Evolutionary conservation across 2,888 invertebrate species (phyloP), one percentile per base, ranked within the genome.

Genomic region (Tetranychus piercei): DNA sequence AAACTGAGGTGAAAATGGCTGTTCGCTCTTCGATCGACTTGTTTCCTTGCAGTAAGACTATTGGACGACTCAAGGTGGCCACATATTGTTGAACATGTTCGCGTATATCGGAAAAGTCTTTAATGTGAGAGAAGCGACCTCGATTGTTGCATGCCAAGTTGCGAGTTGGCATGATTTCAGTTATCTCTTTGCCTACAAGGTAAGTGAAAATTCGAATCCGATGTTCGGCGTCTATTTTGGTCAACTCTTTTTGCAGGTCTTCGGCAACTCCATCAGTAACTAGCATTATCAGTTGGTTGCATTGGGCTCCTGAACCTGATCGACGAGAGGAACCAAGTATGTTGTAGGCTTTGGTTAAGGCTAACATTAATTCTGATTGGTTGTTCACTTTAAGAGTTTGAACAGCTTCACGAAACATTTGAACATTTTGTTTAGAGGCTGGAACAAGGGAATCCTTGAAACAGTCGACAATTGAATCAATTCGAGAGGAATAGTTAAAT

Each of bases 221-320:
- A 77, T 81, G 81, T 80, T 94, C 91, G 0, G 92, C 76, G 80
- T 80, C 77, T 81, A 81, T 91, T 96, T 97, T 84, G 90, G 92
- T 78, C 87, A 86, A 81, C 91, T 88, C 83, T 97, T 71, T 34
- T n/a, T 71, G 44, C 43, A 71, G 15, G 43, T 71, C 44, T 44
- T 71, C 71, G 9, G 34, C 11, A 1, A n/a, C 71, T 43, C 71
- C 71, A 44, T 71, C 71, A n/a, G 97, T 96, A 79, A 99, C 89
- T 79, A 99, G 84, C 96, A 99, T 96, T 80, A 99, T 96, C 45
- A 95, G 96, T 85, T 95, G 90, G 85, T 99, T 99, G 82, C 99
- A 99, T 81, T 94, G 91, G 80, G 91, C 90, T 6, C 93, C 93
- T 80, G 88, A 88, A 72, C 75, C 73, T 20, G 75, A 6, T n/a